Base-by-base conservation (phyloP, 1,140 invertebrate species). In the Brachionus manjavacas region DNA sequence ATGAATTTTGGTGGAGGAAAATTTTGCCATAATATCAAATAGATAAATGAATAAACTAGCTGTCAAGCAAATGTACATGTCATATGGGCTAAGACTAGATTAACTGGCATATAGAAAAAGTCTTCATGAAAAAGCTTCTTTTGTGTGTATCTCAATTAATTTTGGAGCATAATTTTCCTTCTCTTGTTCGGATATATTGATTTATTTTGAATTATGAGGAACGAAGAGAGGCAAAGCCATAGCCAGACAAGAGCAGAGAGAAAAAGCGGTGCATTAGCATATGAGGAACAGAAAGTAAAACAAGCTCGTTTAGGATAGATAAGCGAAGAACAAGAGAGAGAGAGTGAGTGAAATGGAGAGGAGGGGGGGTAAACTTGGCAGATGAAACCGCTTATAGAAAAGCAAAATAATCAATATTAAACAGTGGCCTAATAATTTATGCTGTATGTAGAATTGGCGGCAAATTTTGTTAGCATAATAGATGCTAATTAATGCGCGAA, bases 151-250 rank as follows among this genome's bases (percentile, higher is more conserved):
- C 68, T 43, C 16, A 41, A 46, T 72, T 72, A 72, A 23, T 39
- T 43, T 41, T 46, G 39, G 35, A 6, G 41, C 68, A 72, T 72
- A 72, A 72, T 72, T 72, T 39, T 72, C 0, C 31, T 41, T 9
- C 31, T 72, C 31, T 72, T 41, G 9, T 39, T 16, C n/a, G 9
- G 16, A 41, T 72, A 14, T 72, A 72, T 72, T 72, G 68, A 72
- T 72, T 72, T 72, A 39, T 72, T 72, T 8, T 7, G 9, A 72
- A 72, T 72, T 41, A 72, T 72, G 68, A 72, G 39, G 68, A 72
- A 9, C 68, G 0, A 31, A 72, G 39, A 39, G 16, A 12, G 68
- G 31, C 39, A 39, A 14, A 41, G 31, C n/a, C 16, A 16, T 39
- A 39, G 16, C 31, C 20, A 35, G 39, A 16, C 31, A 41, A 72